These are phyloP conservation scores for Radopholus similis DNA, from an alignment of 1,140 invertebrate genomes.

Conservation along the genomic window DNA sequence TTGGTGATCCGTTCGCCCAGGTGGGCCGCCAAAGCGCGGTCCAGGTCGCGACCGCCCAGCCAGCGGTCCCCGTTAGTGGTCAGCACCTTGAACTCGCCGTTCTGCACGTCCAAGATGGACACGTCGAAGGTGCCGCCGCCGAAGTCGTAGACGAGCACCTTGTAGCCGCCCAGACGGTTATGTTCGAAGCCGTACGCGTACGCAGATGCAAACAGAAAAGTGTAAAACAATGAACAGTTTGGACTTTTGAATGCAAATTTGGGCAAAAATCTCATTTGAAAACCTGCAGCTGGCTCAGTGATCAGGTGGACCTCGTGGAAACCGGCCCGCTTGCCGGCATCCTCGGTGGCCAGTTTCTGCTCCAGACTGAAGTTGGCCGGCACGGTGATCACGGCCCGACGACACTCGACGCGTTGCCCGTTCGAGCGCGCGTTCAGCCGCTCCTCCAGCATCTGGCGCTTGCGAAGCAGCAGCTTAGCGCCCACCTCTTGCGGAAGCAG, in stretches of 20 bases:
- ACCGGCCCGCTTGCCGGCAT: not conserved
- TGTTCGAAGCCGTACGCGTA: not conserved
- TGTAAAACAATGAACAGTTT: not conserved
- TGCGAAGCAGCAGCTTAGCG: not conserved
- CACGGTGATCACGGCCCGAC: not conserved
- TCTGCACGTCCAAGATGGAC: conserved; percentile 86
- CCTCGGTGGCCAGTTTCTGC: not conserved
- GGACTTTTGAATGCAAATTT: not conserved
- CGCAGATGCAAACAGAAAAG: conserved; percentile 46
- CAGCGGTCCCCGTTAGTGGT: conserved; percentile 97
- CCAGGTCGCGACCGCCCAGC: conserved; percentile 67
- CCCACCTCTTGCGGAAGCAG: not conserved
- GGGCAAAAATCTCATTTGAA: not conserved
- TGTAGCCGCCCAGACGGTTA: too few species aligned
- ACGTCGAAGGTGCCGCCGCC: conserved; percentile 95
- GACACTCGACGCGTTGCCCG: too few species aligned
- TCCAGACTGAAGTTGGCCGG: not conserved
- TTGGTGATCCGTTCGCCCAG: not conserved
- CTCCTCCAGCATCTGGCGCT: too few species aligned
- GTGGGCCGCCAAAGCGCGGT: conserved; percentile 11
- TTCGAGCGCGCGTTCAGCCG: too few species aligned
- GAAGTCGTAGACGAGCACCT: conserved; percentile 85
- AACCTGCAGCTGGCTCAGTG: conserved; percentile 1
- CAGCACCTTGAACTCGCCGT: conserved; percentile 84
- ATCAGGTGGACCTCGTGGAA: not conserved